Conservation (phyloP, 2,113 vertebrate species). For the Ondatra zibethicus region DNA sequence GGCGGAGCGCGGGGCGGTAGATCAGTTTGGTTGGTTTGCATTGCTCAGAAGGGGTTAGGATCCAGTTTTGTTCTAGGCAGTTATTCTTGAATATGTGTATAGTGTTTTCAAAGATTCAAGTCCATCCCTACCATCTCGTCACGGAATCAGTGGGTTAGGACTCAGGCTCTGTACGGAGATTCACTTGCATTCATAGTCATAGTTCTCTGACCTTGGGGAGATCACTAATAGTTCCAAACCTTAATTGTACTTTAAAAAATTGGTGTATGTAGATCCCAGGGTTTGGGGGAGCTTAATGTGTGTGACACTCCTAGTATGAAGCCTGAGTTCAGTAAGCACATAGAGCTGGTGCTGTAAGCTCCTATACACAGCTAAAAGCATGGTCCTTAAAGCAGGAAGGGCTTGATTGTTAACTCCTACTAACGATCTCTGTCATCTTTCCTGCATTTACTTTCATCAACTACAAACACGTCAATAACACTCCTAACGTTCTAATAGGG, state of each 20-base stretch:
- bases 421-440: neutral
- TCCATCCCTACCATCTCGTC: neutral
- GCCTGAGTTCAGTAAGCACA: neutral
- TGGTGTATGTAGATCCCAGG: neutral
- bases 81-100: neutral
- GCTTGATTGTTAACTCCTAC: slow-evolving; percentile 6
- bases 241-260: neutral
- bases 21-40: neutral
- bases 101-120: slow-evolving; percentile 3
- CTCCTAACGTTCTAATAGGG: neutral
- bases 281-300: neutral
- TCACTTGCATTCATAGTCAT: neutral
- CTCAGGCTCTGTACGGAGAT: neutral
- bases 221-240: neutral
- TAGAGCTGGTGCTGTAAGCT: neutral
- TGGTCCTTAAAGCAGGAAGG: neutral
- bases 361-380: neutral
- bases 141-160: neutral
- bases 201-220: neutral
- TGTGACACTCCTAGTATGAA: neutral
- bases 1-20: too few relatives aligned
- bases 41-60: neutral
- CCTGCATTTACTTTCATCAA: slow-evolving; percentile 8
- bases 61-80: neutral
- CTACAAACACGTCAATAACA: neutral